Evolutionary conservation across 2,113 vertebrate species (phyloP).

Genomic region (Agelaius tricolor): DNA sequence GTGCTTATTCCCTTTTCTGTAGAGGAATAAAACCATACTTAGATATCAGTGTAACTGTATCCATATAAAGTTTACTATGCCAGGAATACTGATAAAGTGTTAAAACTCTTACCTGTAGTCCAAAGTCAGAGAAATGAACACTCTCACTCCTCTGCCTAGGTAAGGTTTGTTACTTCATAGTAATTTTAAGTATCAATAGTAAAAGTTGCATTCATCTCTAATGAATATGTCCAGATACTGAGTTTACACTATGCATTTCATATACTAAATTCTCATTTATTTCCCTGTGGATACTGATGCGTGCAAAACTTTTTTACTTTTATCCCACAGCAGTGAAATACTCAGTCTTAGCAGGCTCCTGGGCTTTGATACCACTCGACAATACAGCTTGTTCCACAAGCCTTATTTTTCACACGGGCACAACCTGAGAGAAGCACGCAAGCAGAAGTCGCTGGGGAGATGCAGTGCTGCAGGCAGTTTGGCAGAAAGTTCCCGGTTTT

Average conservation of each 20-base stretch:
- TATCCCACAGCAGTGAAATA: neutral
- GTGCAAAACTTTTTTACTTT: neutral
- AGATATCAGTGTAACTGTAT: neutral
- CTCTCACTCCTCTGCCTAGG: neutral
- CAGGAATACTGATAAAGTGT: neutral
- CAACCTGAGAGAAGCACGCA: accelerated
- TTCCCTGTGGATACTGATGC: neutral
- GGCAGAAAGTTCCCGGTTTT: accelerated
- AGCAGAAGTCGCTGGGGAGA: neutral
- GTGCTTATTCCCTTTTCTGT: neutral
- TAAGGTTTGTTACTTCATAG: neutral
- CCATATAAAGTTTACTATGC: neutral
- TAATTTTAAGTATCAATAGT: neutral
- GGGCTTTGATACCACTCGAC: neutral
- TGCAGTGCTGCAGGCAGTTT: accelerated
- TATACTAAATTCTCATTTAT: neutral
- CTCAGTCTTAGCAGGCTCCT: neutral
- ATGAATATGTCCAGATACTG: neutral
- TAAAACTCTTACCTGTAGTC: neutral
- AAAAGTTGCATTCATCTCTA: neutral
- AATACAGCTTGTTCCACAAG: neutral
- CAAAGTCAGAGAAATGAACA: neutral
- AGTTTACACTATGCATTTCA: neutral
- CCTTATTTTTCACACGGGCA: neutral
- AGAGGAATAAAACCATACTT: neutral